These are phyloP conservation scores for Euwallacea similis DNA, from an alignment of 1,140 invertebrate species.

Conservation along the genomic window DNA sequence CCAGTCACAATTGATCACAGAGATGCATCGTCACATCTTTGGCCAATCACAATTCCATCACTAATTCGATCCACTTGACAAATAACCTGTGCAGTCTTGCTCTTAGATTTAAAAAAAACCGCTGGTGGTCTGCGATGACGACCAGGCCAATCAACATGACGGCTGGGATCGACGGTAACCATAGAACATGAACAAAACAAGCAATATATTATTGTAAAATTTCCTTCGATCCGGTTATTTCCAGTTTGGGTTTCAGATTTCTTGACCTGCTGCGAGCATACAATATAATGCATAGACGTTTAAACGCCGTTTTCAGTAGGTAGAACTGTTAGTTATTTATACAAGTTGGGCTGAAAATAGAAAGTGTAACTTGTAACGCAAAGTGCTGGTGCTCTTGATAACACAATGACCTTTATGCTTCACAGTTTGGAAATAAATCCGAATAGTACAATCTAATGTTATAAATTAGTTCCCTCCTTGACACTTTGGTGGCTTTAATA, in stretches of 20 bases:
- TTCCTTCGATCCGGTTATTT: constrained; percentile 26
- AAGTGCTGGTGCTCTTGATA: too few relatives aligned
- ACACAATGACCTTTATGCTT: too few relatives aligned
- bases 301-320: neutral
- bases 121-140: neutral
- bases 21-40: too few relatives aligned
- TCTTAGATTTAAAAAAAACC: neutral
- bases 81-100: too few relatives aligned
- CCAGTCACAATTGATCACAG: too few relatives aligned
- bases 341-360: constrained; percentile 14
- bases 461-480: too few relatives aligned
- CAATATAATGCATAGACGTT: neutral
- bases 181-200: constrained; percentile 1
- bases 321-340: constrained; percentile 7
- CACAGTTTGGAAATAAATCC: too few relatives aligned
- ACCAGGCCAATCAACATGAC: neutral
- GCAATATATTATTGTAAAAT: constrained; percentile 2
- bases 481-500: too few relatives aligned
- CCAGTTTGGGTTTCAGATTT: constrained; percentile 27
- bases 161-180: neutral
- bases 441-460: too few relatives aligned
- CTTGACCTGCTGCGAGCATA: constrained; percentile 23
- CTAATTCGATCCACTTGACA: too few relatives aligned
- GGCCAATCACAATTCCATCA: too few relatives aligned
- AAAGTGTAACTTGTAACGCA: constrained; percentile 2